Evolutionary conservation across 2,113 vertebrate species (phyloP), one percentile per base, ranked within the genome.

Genomic region (Monopterus albus): DNA sequence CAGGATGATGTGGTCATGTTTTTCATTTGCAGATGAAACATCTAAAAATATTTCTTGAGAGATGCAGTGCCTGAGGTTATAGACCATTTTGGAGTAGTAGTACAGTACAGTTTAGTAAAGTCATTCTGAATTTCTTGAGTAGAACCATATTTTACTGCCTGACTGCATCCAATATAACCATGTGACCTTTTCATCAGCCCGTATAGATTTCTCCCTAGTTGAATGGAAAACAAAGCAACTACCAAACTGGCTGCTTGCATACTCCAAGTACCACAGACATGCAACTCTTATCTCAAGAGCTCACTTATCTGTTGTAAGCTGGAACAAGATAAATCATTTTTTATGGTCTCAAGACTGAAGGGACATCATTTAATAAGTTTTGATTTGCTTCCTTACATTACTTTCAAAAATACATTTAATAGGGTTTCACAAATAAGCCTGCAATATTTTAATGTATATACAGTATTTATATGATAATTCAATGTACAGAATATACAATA

Each of bases 251-350:
- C 66, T 36, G 36, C 40, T 52, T 72, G 73, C 56, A 13, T 69
- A 60, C 52, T 60, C 23, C 58, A 77, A 57, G 67, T 57, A 72
- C 62, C 42, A 17, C 55, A 28, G 53, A 61, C 46, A 70, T 57
- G 42, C 46, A 35, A 59, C 26, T 56, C 21, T 60, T 77, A 78
- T 83, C 79, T 82, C 45, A 73, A 72, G 67, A 50, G 52, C 56
- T 72, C 4, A 0, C 56, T 74, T 77, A 70, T 76, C 71, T 66
- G 39, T 49, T 46, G 26, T 23, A 18, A 65, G 43, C 49, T 75
- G 55, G 5, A 69, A 67, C 45, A 39, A 33, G 46, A 77, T 58
- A 50, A 72, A 46, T 70, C 14, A 6, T 63, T 65, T 67, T 62
- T 35, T 65, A 36, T 5, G 45, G 55, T 46, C 23, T 80, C 42